Evolutionary conservation across 1,140 invertebrate genomes (phyloP), one percentile per base, ranked within the genome.

Genomic region (Hyphantria cunea): DNA sequence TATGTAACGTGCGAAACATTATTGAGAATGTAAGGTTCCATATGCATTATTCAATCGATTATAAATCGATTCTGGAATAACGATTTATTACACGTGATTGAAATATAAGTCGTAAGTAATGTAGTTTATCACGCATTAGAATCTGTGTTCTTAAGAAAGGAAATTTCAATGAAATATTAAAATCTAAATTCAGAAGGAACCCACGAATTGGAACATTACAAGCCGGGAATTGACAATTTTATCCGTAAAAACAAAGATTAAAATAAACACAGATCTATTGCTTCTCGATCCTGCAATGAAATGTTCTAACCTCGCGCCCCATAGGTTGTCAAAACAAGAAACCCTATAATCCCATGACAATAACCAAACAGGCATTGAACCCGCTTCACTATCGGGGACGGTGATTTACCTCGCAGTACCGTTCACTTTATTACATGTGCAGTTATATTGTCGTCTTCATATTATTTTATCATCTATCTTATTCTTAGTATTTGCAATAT

Each of bases 401-500:
- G 15, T 14, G 39, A 58, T 58, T 58, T 42, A 33, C 45, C 55
- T 41, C 45, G 53, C 53, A 13, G 54, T 56, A 42, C 54, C 54
- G 55, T 34, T 39, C 45, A 58, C 33, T 13, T 58, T 58, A 58
- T 58, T 58, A 6, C 55, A 42, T 49, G 13, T 58, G 44, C 55
- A 48, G 55, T 58, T 58, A 58, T 39, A 39, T 39, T 48, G 32
- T 47, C 44, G 52, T n/a, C 14, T 53, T 14, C 44, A 44, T 63
- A 54, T 54, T 63, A 63, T 63, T 63, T 47, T 63, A 54, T 53
- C 33, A 54, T 54, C 31, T 63, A 15, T 53, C 14, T 42, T 48
- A 63, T 54, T 47, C 34, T 32, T 60, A 0, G 9, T 41, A 7
- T 25, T 15, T 45, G 32, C 6, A 7, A 17, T 44, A 15, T 55